These are phyloP conservation scores for Sparus aurata DNA, from an alignment of 2,797 vertebrate genomes.

Conservation along the genomic window DNA sequence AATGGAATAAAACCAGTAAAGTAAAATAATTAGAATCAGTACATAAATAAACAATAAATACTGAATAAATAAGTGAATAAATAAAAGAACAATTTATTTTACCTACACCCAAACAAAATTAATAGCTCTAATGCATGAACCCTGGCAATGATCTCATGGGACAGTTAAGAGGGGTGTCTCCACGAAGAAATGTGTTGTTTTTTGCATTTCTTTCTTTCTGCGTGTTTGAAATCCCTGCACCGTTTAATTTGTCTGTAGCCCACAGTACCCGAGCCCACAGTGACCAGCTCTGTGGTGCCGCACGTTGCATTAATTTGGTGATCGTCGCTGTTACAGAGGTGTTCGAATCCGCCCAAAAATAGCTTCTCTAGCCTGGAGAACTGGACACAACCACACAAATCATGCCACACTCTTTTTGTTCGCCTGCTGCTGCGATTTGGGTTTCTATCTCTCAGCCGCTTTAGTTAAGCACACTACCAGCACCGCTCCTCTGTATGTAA, in stretches of 20 bases:
- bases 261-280: conserved; percentile 73
- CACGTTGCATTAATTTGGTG: conserved; percentile 61
- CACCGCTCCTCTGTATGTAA: conserved; percentile 27
- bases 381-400: conserved; percentile 70
- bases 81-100: conserved; percentile 78
- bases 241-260: conserved; percentile 50
- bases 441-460: conserved; percentile 36
- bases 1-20: conserved; percentile 76
- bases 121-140: conserved; percentile 76
- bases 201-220: conserved; percentile 44
- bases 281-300: conserved; percentile 80
- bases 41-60: conserved; percentile 88
- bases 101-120: conserved; percentile 80
- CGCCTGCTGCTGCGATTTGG: conserved; percentile 26
- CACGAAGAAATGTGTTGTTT: conserved; percentile 56
- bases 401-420: conserved; percentile 54
- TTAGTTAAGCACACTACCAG: conserved; percentile 47
- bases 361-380: conserved; percentile 49
- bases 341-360: conserved; percentile 50
- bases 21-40: conserved; percentile 74
- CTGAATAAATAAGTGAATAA: conserved; percentile 86
- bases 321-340: conserved; percentile 46
- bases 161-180: conserved; percentile 65
- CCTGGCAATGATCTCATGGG: conserved; percentile 65
- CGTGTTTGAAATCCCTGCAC: conserved; percentile 61